A percentile compares a stretch with the other conserved stretches of the same genome.
Conservation (phyloP, 2,888 invertebrate genomes). For the Tenthredo distinguenda region DNA sequence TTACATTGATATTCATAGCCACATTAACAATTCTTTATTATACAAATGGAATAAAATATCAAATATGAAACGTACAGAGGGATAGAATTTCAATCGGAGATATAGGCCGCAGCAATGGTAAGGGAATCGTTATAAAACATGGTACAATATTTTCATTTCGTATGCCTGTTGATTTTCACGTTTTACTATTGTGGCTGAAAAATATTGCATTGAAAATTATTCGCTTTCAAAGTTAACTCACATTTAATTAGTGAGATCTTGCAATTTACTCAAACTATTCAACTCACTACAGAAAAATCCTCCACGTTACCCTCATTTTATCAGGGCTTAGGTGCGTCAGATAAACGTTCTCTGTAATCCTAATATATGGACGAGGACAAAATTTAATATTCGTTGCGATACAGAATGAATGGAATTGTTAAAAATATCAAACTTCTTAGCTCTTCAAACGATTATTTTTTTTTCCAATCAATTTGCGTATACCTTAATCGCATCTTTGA, state of each 20-base stretch:
- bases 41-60: background rate
- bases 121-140: background rate
- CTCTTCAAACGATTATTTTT: background rate
- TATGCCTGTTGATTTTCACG: background rate
- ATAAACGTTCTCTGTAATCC: conserved; percentile 47
- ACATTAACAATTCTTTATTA: background rate
- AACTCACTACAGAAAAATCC: background rate
- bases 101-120: background rate
- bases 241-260: background rate
- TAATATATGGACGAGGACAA: background rate
- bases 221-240: background rate
- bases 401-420: background rate
- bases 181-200: background rate
- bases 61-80: background rate
- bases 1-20: background rate
- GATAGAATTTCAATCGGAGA: background rate
- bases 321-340: conserved; percentile 33
- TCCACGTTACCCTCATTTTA: background rate
- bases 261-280: background rate
- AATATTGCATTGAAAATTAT: background rate
- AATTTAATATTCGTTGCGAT: background rate
- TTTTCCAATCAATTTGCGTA: background rate
- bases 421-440: background rate
- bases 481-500: conserved; percentile 52
- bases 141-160: background rate